Percentiles rank a stretch among this genome's conserved stretches.
Evolutionary conservation across 2,113 vertebrate species (phyloP).

Genomic region (Chloroceryle aenea): DNA sequence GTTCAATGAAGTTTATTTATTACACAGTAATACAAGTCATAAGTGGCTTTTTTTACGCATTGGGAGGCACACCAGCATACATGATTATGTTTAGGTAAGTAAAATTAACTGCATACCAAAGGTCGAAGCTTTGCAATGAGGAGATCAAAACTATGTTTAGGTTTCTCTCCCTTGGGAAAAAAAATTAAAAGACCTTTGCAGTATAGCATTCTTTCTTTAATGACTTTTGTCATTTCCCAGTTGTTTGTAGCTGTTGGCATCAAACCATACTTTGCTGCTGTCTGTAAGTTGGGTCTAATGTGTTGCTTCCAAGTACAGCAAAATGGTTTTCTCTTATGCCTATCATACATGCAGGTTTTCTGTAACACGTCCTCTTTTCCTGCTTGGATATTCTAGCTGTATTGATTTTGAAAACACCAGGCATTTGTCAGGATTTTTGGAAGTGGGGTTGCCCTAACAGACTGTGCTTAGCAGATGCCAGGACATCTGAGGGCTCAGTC

Average conservation of each 20-base stretch:
- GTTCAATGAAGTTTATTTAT: slow-evolving; percentile 81
- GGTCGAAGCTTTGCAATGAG: not conserved
- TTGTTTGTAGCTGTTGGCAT: not conserved
- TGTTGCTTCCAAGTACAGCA: not conserved
- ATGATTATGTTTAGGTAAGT: slow-evolving; percentile 86
- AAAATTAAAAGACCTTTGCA: not conserved
- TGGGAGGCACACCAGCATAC: slow-evolving; percentile 77
- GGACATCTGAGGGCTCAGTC: not conserved
- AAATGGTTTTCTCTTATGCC: not conserved
- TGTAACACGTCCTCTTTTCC: not conserved
- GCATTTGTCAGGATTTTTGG: not conserved
- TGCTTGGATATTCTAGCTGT: not conserved
- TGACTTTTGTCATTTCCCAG: not conserved
- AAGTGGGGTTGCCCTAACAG: not conserved
- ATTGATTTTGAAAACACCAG: not conserved
- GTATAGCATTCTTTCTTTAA: not conserved
- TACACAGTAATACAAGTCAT: slow-evolving; percentile 79
- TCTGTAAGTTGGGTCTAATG: not conserved
- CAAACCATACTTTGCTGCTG: not conserved
- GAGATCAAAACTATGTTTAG: not conserved
- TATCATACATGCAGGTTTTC: not conserved
- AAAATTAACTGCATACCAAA: not conserved
- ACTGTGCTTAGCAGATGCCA: not conserved
- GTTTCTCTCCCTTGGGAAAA: not conserved
- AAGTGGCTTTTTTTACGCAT: slow-evolving; percentile 72